Conservation (phyloP, 2,888 invertebrate genomes). For the Eupithecia abbreviata region DNA sequence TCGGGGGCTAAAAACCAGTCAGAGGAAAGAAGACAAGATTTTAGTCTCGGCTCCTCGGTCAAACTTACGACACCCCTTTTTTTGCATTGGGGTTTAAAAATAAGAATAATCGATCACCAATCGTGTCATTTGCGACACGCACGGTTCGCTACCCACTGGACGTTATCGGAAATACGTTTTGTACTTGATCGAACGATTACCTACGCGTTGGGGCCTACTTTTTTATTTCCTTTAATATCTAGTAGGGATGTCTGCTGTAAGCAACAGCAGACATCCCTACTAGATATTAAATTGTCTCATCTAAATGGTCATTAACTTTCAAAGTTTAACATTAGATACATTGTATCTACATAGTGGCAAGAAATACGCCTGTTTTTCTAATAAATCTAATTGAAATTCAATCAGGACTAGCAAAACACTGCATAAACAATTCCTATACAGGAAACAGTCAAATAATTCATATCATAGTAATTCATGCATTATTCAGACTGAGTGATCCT, state of each 20-base stretch:
- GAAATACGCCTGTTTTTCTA: neutral
- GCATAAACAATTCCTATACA: slow-evolving; percentile 39
- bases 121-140: slow-evolving; percentile 31
- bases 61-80: neutral
- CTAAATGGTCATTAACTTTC: neutral
- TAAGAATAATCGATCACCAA: slow-evolving; percentile 23
- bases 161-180: slow-evolving; percentile 38
- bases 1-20: neutral
- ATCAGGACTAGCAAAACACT: slow-evolving; percentile 2
- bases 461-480: slow-evolving; percentile 54
- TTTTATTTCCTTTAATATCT: too few relatives aligned
- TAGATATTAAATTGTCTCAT: neutral
- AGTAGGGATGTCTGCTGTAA: too few relatives aligned
- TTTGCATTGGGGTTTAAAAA: neutral
- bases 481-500: slow-evolving; percentile 52
- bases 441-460: slow-evolving; percentile 49
- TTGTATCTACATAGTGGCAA: neutral
- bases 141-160: slow-evolving; percentile 37
- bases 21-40: neutral
- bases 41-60: neutral
- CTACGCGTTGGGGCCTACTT: neutral
- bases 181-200: slow-evolving; percentile 48
- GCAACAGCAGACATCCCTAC: too few relatives aligned
- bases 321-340: neutral
- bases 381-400: slow-evolving; percentile 18